phyloP scores from a whole-genome alignment of 2,113 vertebrate species.

The Xiphorhynchus elegans region DNA sequence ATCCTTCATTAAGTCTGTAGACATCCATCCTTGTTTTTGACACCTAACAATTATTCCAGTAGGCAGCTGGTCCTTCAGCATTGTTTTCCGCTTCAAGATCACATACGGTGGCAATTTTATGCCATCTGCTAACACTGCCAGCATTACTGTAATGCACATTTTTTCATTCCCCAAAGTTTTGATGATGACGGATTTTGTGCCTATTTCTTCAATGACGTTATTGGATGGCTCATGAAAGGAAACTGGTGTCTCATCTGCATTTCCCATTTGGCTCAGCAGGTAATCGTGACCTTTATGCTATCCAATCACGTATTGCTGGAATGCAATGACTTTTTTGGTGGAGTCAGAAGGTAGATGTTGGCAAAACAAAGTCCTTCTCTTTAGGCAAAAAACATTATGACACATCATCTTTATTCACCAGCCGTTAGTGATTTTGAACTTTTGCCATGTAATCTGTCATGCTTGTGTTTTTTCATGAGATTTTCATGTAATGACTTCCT shows the following conservation, averaged over 20 bases:
- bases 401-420: background rate
- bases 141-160: conserved; percentile 49
- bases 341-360: background rate
- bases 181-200: conserved; percentile 57
- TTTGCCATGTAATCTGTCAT: conserved; percentile 27
- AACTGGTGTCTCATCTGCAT: conserved; percentile 30
- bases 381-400: conserved; percentile 5
- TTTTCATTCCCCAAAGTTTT: conserved; percentile 61
- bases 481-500: background rate
- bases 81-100: conserved; percentile 69
- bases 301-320: background rate
- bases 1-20: conserved; percentile 57
- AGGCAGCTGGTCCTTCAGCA: conserved; percentile 66
- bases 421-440: conserved; percentile 3
- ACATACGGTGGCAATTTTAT: conserved; percentile 71
- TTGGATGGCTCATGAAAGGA: conserved; percentile 32
- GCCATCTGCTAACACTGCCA: conserved; percentile 66
- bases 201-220: conserved; percentile 31
- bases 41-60: conserved; percentile 68
- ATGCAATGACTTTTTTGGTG: background rate
- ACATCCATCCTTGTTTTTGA: conserved; percentile 65
- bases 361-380: background rate
- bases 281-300: background rate
- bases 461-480: background rate
- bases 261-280: conserved; percentile 26